Percentiles rank a stretch among this genome's conserved stretches.
phyloP scores from a whole-genome alignment of 2,888 invertebrate species.

The Allygus modestus region DNA sequence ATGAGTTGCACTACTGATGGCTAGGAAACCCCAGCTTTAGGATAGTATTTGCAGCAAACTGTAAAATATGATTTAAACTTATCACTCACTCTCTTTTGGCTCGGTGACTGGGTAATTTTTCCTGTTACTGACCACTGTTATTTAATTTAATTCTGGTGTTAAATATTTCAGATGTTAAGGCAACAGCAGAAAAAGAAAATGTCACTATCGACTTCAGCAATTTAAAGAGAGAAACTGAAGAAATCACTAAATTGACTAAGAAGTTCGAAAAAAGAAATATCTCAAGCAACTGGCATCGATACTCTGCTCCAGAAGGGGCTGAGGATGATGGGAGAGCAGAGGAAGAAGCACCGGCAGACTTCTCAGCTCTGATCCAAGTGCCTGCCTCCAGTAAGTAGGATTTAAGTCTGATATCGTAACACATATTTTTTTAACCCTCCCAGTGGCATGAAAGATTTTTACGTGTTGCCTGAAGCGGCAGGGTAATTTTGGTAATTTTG shows the following conservation, averaged over 20 bases:
- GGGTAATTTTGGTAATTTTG: too few species aligned
- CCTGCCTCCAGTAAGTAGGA: conserved; percentile 24
- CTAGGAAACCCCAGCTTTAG: too few species aligned
- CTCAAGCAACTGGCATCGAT: conserved; percentile 41
- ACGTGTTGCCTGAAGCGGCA: too few species aligned
- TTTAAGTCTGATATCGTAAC: background rate
- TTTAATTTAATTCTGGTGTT: too few species aligned
- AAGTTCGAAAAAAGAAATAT: conserved; percentile 37
- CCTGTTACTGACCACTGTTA: too few species aligned
- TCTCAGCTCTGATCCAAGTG: conserved; percentile 24
- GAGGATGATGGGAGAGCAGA: background rate
- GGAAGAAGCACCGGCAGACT: conserved; percentile 26
- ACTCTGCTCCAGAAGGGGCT: background rate
- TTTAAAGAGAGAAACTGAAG: conserved; percentile 49
- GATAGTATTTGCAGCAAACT: too few species aligned
- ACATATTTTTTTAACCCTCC: too few species aligned
- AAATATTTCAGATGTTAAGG: background rate
- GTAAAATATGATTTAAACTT: too few species aligned
- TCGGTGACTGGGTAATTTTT: too few species aligned
- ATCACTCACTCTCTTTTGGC: too few species aligned
- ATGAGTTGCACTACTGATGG: too few species aligned
- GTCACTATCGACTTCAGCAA: conserved; percentile 31
- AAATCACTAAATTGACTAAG: conserved; percentile 34
- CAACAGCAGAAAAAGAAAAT: background rate
- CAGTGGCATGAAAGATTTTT: too few species aligned